Base-by-base conservation (phyloP, 2,113 vertebrate genomes). In the Boulengeromyrus knoepffleri region DNA sequence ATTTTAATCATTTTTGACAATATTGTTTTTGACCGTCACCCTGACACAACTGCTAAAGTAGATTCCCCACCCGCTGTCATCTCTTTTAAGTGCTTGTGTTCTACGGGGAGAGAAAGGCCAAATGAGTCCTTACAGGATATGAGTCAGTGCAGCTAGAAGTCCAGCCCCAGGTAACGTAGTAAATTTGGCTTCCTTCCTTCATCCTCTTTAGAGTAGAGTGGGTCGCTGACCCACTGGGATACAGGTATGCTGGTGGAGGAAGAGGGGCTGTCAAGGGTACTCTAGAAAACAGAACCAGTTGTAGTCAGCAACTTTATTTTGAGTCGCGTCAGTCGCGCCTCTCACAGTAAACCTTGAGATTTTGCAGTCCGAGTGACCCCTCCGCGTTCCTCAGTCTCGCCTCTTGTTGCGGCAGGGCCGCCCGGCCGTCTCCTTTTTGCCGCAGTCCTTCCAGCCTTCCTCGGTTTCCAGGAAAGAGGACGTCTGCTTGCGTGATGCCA, bases 401-500 rank as follows among this genome's bases (percentile, higher is more conserved):
- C 93, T 95, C 91, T 95, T 95, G 85, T 89, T 95, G 85, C 93
- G 92, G 31, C 89, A 92, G 47, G 91, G 93, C 52, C 92, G 93
- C 88, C 91, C 56, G 46, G 86, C 89, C 47, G 83, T 92, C 85
- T 92, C 94, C 92, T 93, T 96, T 91, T 94, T 94, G 8, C 92
- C 92, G 1, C 90, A 91, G 10, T 95, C 95, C 66, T 93, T 94
- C 89, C 92, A 93, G 19, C 84, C 87, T 80, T 95, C 94, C 47
- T 10, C 62, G 8, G 74, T 89, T 42, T 93, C 92, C 3, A 92
- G 77, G 39, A 24, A n/a, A 45, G 83, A 70, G 87, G 90, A 85
- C 19, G 70, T 27, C 77, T 85, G 39, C 89, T 86, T 89, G 66
- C 50, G 80, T 80, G 88, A 87, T 24, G 85, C 90, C 15, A 74